Percentiles rank a stretch among this genome's conserved stretches.
These are phyloP conservation scores for Nettapus auritus DNA, from an alignment of 2,113 vertebrate genomes.

Conservation along the genomic window DNA sequence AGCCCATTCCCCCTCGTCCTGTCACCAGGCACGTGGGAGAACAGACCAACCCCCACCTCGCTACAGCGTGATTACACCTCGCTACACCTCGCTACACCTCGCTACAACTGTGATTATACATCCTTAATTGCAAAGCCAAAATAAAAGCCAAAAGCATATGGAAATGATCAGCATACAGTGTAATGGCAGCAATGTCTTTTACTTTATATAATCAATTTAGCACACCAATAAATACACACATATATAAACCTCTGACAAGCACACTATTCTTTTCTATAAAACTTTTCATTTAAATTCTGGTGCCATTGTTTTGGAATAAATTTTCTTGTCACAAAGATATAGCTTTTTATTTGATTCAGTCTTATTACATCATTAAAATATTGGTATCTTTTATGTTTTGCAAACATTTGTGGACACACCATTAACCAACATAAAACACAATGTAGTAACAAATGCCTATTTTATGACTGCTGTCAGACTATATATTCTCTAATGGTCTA, in stretches of 20 bases:
- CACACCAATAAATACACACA: conserved; percentile 74
- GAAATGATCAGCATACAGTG: conserved; percentile 76
- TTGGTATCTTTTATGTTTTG: conserved; percentile 80
- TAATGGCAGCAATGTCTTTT: conserved; percentile 75
- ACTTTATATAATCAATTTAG: conserved; percentile 79
- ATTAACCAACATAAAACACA: conserved; percentile 77
- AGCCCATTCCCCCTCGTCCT: no score
- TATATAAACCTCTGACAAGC: conserved; percentile 68
- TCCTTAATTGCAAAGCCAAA: conserved; percentile 74
- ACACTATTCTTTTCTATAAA: conserved; percentile 55
- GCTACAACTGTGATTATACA: conserved; percentile 57
- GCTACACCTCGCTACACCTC: no score
- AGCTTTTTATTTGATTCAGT: conserved; percentile 79
- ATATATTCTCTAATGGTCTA: conserved; percentile 80
- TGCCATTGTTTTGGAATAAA: conserved; percentile 73
- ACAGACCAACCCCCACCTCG: no score
- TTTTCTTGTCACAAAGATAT: conserved; percentile 76
- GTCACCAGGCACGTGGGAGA: no score
- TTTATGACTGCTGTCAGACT: conserved; percentile 83
- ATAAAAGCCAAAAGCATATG: conserved; percentile 74
- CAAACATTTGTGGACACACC: conserved; percentile 78
- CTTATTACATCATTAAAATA: conserved; percentile 81
- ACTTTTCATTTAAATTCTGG: conserved; percentile 81
- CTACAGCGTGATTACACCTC: no score
- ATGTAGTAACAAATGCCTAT: conserved; percentile 79